Evolutionary conservation across 1,140 invertebrate species (phyloP).

Genomic region (Plutomurus gul): DNA sequence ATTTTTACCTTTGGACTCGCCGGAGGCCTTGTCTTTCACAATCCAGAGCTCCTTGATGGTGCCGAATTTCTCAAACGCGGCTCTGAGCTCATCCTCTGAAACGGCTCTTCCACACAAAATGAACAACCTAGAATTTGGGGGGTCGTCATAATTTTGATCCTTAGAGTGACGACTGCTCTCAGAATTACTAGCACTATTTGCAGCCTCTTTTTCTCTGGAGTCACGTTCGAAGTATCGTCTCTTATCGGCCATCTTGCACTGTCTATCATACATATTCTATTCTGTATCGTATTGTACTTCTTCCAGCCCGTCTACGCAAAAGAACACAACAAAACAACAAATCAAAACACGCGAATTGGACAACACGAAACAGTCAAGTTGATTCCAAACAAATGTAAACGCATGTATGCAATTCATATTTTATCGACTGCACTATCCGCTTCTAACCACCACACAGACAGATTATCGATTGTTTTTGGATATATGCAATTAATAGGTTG

Average conservation of each 20-base stretch:
- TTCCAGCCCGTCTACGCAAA: background rate
- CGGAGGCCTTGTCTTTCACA: slow-evolving; percentile 80
- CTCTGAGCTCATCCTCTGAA: slow-evolving; percentile 77
- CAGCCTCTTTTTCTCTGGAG: slow-evolving; percentile 51
- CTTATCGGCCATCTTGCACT: slow-evolving; percentile 52
- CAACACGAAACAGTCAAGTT: no score
- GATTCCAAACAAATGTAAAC: no score
- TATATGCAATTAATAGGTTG: no score
- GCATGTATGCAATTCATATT: no score
- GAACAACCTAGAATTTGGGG: slow-evolving; percentile 83
- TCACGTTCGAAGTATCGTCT: slow-evolving; percentile 52
- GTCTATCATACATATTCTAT: slow-evolving; percentile 44
- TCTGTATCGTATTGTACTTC: background rate
- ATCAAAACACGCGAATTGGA: background rate
- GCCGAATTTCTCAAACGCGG: slow-evolving; percentile 79
- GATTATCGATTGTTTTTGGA: no score
- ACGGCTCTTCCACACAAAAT: slow-evolving; percentile 82
- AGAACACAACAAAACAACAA: background rate
- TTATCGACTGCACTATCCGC: background rate
- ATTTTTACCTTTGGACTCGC: slow-evolving; percentile 79
- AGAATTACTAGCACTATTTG: slow-evolving; percentile 44
- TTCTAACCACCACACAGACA: no score
- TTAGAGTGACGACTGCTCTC: slow-evolving; percentile 45
- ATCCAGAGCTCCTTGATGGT: slow-evolving; percentile 86
- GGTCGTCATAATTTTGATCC: slow-evolving; percentile 67